Conservation (phyloP, 92 coral and sea anemone genomes). For the Epizoanthus rinbou region DNA sequence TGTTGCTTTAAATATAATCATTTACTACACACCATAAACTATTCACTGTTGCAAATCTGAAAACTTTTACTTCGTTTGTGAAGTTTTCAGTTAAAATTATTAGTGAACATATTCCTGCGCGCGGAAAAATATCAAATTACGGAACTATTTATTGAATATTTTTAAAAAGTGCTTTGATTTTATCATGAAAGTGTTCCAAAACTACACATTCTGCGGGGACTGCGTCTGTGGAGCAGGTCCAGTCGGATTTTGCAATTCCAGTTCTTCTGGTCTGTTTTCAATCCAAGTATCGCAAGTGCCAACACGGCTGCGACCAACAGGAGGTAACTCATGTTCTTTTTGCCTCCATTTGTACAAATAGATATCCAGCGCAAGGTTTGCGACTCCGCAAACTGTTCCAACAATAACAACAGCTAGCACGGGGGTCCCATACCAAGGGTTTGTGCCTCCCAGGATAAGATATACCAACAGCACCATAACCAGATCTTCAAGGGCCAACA, state of each 20-base stretch:
- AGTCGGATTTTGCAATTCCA: slow-evolving; percentile 9
- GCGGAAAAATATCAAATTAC: too few species aligned
- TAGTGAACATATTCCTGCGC: too few species aligned
- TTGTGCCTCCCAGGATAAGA: background rate
- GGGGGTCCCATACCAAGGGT: slow-evolving; percentile 13
- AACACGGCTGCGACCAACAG: slow-evolving; percentile 29
- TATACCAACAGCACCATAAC: slow-evolving; percentile 21
- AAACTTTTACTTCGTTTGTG: too few species aligned
- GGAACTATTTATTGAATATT: too few species aligned
- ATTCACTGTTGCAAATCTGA: too few species aligned
- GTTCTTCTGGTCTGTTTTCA: slow-evolving; percentile 6
- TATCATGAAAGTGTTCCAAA: too few species aligned
- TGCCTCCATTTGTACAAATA: slow-evolving; percentile 31
- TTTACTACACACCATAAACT: too few species aligned
- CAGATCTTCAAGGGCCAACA: slow-evolving; percentile 11
- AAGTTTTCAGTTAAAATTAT: too few species aligned
- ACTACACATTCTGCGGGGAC: background rate
- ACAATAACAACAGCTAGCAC: slow-evolving; percentile 20
- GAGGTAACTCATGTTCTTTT: slow-evolving; percentile 26
- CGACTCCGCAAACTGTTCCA: slow-evolving; percentile 34
- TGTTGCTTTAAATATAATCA: too few species aligned
- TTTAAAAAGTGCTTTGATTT: too few species aligned
- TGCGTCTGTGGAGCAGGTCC: background rate
- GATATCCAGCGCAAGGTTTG: slow-evolving; percentile 22
- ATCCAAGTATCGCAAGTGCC: slow-evolving; percentile 34